Percentiles rank a stretch among this genome's conserved stretches.
These are phyloP conservation scores for Notospermus geniculatus DNA, from an alignment of 1,140 invertebrate species.

Conservation along the genomic window DNA sequence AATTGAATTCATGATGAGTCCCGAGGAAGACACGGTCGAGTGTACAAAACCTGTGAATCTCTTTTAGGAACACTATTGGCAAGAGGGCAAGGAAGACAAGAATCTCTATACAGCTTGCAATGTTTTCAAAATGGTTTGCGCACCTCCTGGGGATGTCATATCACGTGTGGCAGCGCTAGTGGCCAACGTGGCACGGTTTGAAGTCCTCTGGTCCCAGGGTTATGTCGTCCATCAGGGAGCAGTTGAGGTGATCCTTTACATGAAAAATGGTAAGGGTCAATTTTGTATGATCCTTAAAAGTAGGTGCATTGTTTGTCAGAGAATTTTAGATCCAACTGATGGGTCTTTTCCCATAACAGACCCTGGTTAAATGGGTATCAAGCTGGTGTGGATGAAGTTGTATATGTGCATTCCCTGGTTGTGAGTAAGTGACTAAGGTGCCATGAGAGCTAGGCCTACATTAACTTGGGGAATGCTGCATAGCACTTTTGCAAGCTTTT, in stretches of 20 bases:
- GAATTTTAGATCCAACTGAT: conserved; percentile 37
- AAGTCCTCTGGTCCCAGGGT: conserved; percentile 29
- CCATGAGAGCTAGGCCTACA: too few relatives aligned
- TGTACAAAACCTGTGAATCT: neutral
- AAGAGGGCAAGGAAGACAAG: conserved; percentile 18
- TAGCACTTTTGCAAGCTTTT: too few relatives aligned
- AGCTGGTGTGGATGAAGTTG: too few relatives aligned
- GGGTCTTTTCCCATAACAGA: too few relatives aligned
- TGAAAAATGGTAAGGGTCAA: conserved; percentile 14
- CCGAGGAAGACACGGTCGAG: too few relatives aligned
- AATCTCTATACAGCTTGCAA: conserved; percentile 29
- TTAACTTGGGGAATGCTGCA: too few relatives aligned
- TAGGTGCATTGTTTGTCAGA: too few relatives aligned
- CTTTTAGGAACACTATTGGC: conserved; percentile 33
- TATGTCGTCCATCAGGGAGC: conserved; percentile 41
- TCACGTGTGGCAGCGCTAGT: conserved; percentile 28
- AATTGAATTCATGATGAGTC: too few relatives aligned
- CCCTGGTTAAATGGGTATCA: too few relatives aligned
- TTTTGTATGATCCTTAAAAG: too few relatives aligned
- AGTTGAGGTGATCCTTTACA: conserved; percentile 34
- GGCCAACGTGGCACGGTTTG: conserved; percentile 28
- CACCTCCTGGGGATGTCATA: conserved; percentile 23
- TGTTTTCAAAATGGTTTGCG: conserved; percentile 31
- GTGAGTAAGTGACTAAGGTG: too few relatives aligned
- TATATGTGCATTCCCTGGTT: too few relatives aligned